phyloP scores from a whole-genome alignment of 2,797 vertebrate genomes.

The Synaphobranchus kaupii region DNA sequence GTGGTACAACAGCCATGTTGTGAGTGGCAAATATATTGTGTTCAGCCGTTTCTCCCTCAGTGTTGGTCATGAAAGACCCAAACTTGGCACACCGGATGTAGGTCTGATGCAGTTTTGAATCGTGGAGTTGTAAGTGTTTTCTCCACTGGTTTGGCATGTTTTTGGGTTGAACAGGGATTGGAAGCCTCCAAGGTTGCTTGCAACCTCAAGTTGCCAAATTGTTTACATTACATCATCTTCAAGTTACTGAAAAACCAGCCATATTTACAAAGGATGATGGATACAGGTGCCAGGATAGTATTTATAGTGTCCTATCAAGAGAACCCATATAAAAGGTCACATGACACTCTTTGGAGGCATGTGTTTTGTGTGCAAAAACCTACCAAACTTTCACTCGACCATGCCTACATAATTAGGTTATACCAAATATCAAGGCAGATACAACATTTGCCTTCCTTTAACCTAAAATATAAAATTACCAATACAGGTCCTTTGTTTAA shows the following conservation, averaged over 20 bases:
- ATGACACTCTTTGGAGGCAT: not conserved
- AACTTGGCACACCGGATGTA: too few relatives aligned
- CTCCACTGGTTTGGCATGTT: too few relatives aligned
- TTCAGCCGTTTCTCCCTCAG: too few relatives aligned
- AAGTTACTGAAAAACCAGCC: not conserved
- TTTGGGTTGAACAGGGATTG: too few relatives aligned
- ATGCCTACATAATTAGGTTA: not conserved
- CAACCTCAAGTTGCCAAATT: too few relatives aligned
- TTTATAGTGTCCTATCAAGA: not conserved
- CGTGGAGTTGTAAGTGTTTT: too few relatives aligned
- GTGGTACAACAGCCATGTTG: too few relatives aligned
- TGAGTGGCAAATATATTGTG: too few relatives aligned
- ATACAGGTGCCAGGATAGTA: not conserved
- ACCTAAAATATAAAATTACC: conserved; percentile 2
- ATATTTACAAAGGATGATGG: not conserved
- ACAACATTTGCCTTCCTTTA: not conserved
- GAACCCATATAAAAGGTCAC: not conserved
- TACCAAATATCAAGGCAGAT: not conserved
- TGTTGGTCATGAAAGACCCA: too few relatives aligned
- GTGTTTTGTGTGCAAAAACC: not conserved
- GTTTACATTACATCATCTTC: too few relatives aligned
- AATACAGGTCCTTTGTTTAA: not conserved
- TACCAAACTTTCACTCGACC: not conserved
- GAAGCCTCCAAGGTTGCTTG: too few relatives aligned
- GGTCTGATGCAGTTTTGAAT: too few relatives aligned